Conservation (phyloP, 2,888 invertebrate species). For the Piscicola geometra region DNA sequence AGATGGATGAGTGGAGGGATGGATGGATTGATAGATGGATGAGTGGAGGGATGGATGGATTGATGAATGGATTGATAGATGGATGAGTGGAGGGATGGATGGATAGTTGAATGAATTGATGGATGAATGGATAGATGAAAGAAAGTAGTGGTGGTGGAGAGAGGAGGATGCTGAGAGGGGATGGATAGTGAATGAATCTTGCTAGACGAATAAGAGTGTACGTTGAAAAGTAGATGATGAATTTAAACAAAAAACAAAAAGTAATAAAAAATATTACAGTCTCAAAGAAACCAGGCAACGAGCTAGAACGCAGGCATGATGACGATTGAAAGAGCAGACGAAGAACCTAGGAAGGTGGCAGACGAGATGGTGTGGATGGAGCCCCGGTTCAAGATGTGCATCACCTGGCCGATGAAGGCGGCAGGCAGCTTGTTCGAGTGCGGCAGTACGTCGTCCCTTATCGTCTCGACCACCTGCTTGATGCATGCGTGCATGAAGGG, state of each 20-base stretch:
- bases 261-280: neutral
- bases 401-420: conserved; percentile 76
- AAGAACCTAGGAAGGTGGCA: conserved; percentile 51
- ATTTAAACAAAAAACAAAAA: neutral
- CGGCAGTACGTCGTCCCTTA: conserved; percentile 76
- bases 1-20: no score
- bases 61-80: no score
- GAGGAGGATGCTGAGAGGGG: no score
- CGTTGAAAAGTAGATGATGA: neutral
- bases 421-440: conserved; percentile 72
- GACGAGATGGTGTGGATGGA: conserved; percentile 63
- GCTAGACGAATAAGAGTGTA: no score
- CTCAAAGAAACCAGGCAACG: neutral
- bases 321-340: neutral
- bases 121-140: no score
- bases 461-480: conserved; percentile 68
- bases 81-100: no score
- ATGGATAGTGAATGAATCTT: no score
- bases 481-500: neutral
- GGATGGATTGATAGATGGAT: no score
- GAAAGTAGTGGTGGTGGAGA: no score
- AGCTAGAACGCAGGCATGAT: no score
- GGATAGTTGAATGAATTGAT: no score
- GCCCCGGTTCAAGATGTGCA: conserved; percentile 76
- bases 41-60: no score